A percentile compares a stretch with the other conserved stretches of the same genome.
Evolutionary conservation across 2,888 invertebrate species (phyloP).

Genomic region (Eupithecia dodoneata): DNA sequence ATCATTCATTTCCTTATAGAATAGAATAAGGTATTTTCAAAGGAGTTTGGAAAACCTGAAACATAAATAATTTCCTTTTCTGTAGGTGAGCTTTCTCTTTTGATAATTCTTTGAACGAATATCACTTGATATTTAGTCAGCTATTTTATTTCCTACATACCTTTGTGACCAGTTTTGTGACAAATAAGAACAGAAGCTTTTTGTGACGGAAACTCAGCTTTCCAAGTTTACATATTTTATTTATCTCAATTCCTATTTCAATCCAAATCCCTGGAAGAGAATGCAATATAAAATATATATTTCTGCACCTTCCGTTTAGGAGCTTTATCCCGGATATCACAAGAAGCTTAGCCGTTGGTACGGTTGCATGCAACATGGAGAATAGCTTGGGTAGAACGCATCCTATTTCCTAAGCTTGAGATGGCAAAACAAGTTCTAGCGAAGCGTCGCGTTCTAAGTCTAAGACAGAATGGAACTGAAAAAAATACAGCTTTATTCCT

Average conservation of each 20-base stretch:
- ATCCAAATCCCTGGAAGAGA: conserved; percentile 23
- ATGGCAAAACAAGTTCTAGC: neutral
- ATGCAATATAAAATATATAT: conserved; percentile 33
- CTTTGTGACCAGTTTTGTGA: neutral
- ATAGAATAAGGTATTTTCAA: neutral
- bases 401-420: conserved; percentile 14
- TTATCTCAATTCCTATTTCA: conserved; percentile 7
- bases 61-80: neutral
- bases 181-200: neutral
- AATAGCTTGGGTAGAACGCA: conserved; percentile 8
- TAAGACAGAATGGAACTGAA: neutral
- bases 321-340: conserved; percentile 33
- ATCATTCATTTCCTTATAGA: neutral
- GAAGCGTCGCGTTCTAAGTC: neutral
- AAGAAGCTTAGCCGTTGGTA: conserved; percentile 27
- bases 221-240: conserved; percentile 18
- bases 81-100: neutral
- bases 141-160: neutral
- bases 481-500: neutral
- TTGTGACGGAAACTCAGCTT: conserved; percentile 3
- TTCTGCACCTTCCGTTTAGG: conserved; percentile 26
- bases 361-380: conserved; percentile 27
- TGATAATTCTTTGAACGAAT: too few relatives aligned
- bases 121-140: neutral
- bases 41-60: neutral